Evolutionary conservation across 2,797 vertebrate species (phyloP).

Genomic region (Calcarius lapponicus): DNA sequence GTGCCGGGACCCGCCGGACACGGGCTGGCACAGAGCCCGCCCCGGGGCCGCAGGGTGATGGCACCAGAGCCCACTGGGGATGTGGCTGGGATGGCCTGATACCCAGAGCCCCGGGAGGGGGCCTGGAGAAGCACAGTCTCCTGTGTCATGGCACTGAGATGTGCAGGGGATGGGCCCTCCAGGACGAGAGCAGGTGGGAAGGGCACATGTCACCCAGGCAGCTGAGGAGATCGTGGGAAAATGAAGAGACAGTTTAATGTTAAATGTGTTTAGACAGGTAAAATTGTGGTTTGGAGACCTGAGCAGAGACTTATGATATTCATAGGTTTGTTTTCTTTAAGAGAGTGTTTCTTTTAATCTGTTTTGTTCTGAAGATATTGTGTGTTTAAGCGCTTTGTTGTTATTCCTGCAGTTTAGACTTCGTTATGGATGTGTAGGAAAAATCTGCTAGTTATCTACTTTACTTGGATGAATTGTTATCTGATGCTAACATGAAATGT

Average conservation of each 20-base stretch:
- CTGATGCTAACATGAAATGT: neutral
- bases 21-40: neutral
- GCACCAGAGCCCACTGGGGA: neutral
- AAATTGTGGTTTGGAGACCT: neutral
- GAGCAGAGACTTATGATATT: neutral
- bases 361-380: neutral
- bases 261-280: neutral
- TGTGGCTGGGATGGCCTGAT: neutral
- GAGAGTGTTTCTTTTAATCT: neutral
- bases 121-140: neutral
- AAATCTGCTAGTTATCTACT: neutral
- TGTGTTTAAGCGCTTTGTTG: neutral
- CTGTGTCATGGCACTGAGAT: rapidly evolving
- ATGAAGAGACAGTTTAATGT: neutral
- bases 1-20: neutral
- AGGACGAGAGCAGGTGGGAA: neutral
- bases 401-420: neutral
- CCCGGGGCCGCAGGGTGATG: neutral
- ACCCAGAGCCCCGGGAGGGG: neutral
- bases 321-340: neutral
- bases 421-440: neutral
- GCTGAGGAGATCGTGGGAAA: neutral
- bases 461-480: neutral
- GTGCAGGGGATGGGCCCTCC: neutral
- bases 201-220: rapidly evolving